phyloP scores from a whole-genome alignment of 2,113 vertebrate genomes.

The Ctenomys sociabilis region DNA sequence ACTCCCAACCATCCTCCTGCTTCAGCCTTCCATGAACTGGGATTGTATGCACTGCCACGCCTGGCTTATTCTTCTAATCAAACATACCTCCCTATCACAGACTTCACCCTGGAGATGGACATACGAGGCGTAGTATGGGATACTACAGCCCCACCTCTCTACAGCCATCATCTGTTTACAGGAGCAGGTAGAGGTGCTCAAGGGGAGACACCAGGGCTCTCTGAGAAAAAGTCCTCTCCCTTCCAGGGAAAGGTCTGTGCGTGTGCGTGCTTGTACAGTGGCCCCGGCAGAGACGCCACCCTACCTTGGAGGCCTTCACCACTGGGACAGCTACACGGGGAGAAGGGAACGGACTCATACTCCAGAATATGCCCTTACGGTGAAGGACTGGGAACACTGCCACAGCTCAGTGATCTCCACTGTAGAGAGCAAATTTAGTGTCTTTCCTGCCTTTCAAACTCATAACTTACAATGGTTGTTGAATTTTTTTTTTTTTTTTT shows the following conservation, averaged over 20 bases:
- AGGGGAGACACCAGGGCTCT: background rate
- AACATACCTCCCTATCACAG: background rate
- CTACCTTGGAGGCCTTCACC: background rate
- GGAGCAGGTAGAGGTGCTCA: background rate
- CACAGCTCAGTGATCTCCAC: background rate
- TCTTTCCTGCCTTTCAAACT: background rate
- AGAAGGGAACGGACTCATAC: background rate
- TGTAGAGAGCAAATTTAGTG: background rate
- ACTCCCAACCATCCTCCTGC: no score
- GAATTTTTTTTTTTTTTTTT: background rate
- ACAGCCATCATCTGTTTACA: background rate
- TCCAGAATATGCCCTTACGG: background rate
- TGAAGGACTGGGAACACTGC: background rate
- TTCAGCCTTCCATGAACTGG: no score
- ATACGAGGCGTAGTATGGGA: background rate
- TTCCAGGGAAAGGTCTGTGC: background rate
- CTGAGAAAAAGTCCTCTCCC: background rate
- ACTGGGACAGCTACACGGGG: background rate
- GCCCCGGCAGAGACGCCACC: background rate
- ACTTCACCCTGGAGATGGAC: background rate
- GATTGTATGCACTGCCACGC: no score
- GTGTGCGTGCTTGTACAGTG: no score
- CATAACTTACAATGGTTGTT: background rate
- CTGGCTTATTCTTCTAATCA: background rate
- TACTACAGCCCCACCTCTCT: no score